These are phyloP conservation scores for Aegotheles bennettii DNA, from an alignment of 2,113 vertebrate genomes.

Conservation along the genomic window DNA sequence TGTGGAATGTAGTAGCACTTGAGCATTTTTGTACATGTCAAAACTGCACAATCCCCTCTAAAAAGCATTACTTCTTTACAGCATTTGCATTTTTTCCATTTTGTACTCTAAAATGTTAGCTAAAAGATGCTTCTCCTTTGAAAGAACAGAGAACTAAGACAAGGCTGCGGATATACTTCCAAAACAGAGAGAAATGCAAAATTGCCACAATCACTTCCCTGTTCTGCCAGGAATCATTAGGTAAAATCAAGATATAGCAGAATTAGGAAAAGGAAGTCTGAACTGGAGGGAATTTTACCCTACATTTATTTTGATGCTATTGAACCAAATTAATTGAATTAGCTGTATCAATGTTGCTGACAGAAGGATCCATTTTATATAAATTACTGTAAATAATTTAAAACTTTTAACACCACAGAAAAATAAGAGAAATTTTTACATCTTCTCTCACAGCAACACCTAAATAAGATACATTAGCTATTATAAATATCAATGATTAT, in stretches of 20 bases:
- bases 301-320: background rate
- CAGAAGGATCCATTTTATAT: background rate
- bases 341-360: background rate
- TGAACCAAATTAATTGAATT: background rate
- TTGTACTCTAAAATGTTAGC: background rate
- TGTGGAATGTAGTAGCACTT: background rate
- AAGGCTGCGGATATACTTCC: background rate
- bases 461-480: background rate
- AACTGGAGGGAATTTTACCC: background rate
- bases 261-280: background rate
- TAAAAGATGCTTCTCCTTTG: background rate
- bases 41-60: background rate
- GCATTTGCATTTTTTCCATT: slow-evolving; percentile 1
- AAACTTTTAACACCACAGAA: background rate
- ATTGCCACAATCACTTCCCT: background rate
- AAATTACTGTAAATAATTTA: background rate
- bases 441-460: background rate
- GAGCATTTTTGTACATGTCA: background rate
- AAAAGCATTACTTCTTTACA: background rate
- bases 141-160: background rate
- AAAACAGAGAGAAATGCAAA: background rate
- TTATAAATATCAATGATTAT: background rate
- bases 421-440: background rate
- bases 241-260: background rate
- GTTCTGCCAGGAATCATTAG: background rate